These are phyloP conservation scores for Dasypolia templi DNA, from an alignment of 2,888 invertebrate genomes.

Conservation along the genomic window DNA sequence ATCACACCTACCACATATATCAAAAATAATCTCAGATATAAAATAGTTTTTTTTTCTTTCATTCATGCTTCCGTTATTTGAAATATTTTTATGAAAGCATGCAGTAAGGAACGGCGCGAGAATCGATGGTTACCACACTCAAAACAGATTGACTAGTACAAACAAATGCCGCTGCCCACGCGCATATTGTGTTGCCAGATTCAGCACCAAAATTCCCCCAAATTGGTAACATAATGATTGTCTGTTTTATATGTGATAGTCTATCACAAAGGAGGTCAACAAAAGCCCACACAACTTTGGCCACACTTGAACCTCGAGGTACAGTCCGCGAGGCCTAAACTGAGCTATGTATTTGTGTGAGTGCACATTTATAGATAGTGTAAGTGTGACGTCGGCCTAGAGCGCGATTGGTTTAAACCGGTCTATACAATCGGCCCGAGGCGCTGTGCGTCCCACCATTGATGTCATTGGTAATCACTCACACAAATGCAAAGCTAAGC, in stretches of 20 bases:
- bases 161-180: conserved; percentile 65
- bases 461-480: no score
- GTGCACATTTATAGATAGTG: no score
- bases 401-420: no score
- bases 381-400: no score
- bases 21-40: conserved; percentile 42
- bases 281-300: no score
- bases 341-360: no score
- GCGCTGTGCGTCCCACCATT: no score
- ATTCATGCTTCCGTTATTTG: conserved; percentile 48
- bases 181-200: conserved; percentile 50
- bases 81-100: conserved; percentile 59
- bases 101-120: conserved; percentile 46
- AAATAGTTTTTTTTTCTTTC: conserved; percentile 44
- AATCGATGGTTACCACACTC: conserved; percentile 65
- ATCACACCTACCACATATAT: conserved; percentile 45
- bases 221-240: background rate
- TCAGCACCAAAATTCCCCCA: background rate
- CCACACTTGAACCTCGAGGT: no score
- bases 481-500: no score
- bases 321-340: no score
- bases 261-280: no score
- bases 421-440: no score
- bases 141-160: conserved; percentile 64
- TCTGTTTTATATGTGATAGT: background rate